These are phyloP conservation scores for Myrmecobius fasciatus DNA, from an alignment of 2,113 vertebrate species.

Conservation along the genomic window DNA sequence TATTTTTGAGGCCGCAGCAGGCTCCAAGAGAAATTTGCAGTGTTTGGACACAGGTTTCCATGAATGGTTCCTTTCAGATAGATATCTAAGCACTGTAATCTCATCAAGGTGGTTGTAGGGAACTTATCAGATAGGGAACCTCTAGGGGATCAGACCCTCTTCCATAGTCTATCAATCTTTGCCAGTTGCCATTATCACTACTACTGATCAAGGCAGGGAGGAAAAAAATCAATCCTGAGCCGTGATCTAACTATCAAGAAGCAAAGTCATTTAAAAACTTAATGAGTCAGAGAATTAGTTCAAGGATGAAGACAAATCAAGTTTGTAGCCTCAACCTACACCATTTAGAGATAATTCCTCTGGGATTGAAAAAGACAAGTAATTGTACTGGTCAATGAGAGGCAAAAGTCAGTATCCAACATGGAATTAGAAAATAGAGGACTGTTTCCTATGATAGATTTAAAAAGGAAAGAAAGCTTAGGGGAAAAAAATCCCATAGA, in stretches of 20 bases:
- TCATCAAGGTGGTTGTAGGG: background rate
- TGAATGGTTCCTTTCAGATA: background rate
- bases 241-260: background rate
- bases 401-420: conserved; percentile 46
- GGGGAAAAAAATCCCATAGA: background rate
- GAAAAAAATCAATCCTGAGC: conserved; percentile 3
- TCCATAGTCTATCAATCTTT: background rate
- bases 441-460: background rate
- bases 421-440: background rate
- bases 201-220: conserved; percentile 46
- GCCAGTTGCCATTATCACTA: conserved; percentile 4
- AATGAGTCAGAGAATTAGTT: conserved; percentile 6
- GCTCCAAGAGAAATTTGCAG: background rate
- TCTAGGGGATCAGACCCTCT: background rate
- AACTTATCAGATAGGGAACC: background rate
- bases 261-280: conserved; percentile 23
- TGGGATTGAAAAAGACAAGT: conserved; percentile 48
- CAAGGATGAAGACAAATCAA: conserved; percentile 21
- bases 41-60: background rate
- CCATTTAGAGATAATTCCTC: background rate
- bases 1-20: background rate
- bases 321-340: background rate
- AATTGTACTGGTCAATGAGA: conserved; percentile 52
- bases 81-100: background rate
- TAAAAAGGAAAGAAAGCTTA: background rate